Percentiles rank a stretch among this genome's conserved stretches.
These are phyloP conservation scores for Diachasma alloeum DNA, from an alignment of 1,140 invertebrate species.

Conservation along the genomic window DNA sequence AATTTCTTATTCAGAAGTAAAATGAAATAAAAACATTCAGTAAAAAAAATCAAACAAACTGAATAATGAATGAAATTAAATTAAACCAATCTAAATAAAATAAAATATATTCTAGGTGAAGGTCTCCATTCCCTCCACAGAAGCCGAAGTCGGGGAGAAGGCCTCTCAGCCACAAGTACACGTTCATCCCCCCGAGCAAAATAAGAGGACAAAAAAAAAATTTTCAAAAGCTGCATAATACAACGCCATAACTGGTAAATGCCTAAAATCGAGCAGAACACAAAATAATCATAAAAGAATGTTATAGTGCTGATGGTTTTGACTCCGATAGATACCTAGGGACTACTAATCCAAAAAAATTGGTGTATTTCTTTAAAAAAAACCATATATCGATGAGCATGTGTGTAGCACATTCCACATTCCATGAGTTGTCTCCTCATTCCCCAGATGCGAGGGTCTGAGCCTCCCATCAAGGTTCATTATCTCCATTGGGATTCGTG, in stretches of 20 bases:
- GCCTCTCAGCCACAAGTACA: constrained; percentile 51
- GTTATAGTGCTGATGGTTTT: constrained; percentile 16
- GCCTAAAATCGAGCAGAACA: constrained; percentile 43
- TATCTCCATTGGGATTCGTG: too few relatives aligned
- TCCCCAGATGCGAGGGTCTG: too few relatives aligned
- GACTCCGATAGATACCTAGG: neutral
- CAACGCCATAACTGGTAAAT: constrained; percentile 59
- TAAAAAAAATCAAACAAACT: constrained; percentile 4
- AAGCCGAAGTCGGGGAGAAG: constrained; percentile 60
- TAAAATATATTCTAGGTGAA: constrained; percentile 46
- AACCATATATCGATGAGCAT: neutral
- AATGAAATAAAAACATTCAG: neutral
- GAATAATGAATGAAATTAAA: neutral
- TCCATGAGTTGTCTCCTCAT: too few relatives aligned
- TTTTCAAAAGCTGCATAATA: constrained; percentile 42
- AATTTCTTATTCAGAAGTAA: too few relatives aligned
- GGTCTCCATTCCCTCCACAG: constrained; percentile 61
- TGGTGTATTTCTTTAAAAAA: neutral
- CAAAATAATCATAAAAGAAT: constrained; percentile 51
- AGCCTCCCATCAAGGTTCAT: too few relatives aligned
- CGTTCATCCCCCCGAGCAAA: constrained; percentile 55
- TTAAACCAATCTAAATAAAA: neutral
- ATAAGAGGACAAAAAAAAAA: constrained; percentile 45
- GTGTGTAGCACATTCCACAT: neutral
- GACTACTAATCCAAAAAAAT: neutral